Conservation (phyloP, 2,888 invertebrate genomes). For the Callinectes sapidus region DNA sequence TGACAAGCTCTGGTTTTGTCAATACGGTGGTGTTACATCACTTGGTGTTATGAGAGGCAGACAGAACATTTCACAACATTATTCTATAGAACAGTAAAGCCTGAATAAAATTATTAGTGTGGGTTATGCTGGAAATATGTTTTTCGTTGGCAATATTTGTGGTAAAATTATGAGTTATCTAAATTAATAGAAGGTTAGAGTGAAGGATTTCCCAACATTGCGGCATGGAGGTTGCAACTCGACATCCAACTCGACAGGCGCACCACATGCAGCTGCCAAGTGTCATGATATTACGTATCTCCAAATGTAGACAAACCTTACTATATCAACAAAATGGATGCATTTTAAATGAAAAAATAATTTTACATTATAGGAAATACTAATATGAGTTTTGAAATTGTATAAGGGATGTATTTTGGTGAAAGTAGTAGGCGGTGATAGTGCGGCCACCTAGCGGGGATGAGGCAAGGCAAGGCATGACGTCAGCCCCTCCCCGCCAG, state of each 20-base stretch:
- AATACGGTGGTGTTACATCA: not conserved
- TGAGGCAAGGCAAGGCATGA: not conserved
- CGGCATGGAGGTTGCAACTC: not conserved
- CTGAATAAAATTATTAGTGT: not conserved
- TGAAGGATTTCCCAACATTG: not conserved
- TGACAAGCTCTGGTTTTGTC: not conserved
- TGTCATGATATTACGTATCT: not conserved
- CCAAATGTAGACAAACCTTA: not conserved
- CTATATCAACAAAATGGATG: not conserved
- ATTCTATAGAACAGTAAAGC: not conserved
- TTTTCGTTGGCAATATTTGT: not conserved
- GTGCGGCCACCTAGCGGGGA: conserved; percentile 36
- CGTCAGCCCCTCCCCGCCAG: conserved; percentile 51
- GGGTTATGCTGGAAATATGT: not conserved
- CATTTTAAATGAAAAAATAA: not conserved
- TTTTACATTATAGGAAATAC: not conserved
- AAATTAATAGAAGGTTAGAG: not conserved
- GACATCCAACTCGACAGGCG: conserved; percentile 34
- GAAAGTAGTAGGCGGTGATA: not conserved
- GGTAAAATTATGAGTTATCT: not conserved
- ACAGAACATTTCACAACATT: not conserved
- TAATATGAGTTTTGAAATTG: not conserved
- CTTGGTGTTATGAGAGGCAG: not conserved
- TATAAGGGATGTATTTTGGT: not conserved
- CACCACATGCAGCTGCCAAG: not conserved